A percentile compares a stretch with the other conserved stretches of the same genome.
phyloP scores from a whole-genome alignment of 2,797 vertebrate species.

The Pelobates cultripes region DNA sequence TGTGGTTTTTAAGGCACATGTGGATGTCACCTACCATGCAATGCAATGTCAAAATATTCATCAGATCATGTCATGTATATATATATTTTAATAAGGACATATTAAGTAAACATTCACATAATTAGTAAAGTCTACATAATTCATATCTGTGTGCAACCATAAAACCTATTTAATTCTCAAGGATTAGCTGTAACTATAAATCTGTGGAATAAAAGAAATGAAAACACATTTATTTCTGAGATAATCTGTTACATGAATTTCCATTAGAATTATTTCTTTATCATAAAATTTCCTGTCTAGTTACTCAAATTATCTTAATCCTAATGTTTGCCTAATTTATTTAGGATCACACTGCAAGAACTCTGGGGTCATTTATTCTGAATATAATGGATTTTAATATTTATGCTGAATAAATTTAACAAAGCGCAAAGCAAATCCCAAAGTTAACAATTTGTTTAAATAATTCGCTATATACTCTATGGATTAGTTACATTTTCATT shows the following conservation, averaged over 20 bases:
- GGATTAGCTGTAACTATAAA: slow-evolving; percentile 26
- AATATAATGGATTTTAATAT: slow-evolving; percentile 51
- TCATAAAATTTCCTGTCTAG: slow-evolving; percentile 18
- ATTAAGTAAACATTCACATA: too few species aligned
- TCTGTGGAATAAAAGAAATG: slow-evolving; percentile 24
- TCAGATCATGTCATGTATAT: too few species aligned
- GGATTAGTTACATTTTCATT: slow-evolving; percentile 41
- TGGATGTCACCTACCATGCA: too few species aligned
- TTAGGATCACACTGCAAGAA: slow-evolving; percentile 42
- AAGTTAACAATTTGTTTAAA: slow-evolving; percentile 46
- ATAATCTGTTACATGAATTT: slow-evolving; percentile 45
- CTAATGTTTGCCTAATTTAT: slow-evolving; percentile 55
- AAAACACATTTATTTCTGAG: slow-evolving; percentile 15
- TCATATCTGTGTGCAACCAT: slow-evolving; percentile 9
- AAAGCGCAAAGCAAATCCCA: slow-evolving; percentile 34
- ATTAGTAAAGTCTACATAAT: neutral
- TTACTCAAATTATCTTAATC: slow-evolving; percentile 46
- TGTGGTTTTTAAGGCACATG: too few species aligned
- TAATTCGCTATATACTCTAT: slow-evolving; percentile 38
- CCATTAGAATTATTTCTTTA: slow-evolving; percentile 28
- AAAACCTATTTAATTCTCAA: neutral
- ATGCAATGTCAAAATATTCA: too few species aligned
- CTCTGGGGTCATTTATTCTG: slow-evolving; percentile 47
- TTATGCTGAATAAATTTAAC: slow-evolving; percentile 48
- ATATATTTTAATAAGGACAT: too few species aligned